phyloP scores from a whole-genome alignment of 2,113 vertebrate genomes.

The Danionella cerebrum region DNA sequence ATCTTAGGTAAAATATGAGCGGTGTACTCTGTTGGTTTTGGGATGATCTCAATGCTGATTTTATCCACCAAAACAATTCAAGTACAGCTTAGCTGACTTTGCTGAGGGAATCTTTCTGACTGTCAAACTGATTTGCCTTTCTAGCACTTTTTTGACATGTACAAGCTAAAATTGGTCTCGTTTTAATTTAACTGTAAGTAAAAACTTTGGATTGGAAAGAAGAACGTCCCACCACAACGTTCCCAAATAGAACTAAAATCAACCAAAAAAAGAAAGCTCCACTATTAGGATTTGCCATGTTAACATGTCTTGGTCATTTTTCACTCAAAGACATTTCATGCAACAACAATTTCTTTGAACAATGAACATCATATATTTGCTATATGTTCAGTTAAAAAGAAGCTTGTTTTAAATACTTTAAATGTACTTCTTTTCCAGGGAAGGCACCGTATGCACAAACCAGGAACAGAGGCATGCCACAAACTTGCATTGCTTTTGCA shows the following conservation, averaged over 20 bases:
- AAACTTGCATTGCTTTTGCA: conserved; percentile 86
- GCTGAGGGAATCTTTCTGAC: no score
- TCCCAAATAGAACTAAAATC: conserved; percentile 4
- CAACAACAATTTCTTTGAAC: conserved; percentile 58
- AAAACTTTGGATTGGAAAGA: conserved; percentile 12
- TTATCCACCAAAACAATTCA: neutral
- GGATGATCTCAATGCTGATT: neutral
- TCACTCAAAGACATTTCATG: conserved; percentile 65
- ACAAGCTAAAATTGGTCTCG: no score
- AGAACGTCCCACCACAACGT: neutral
- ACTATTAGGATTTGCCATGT: conserved; percentile 53
- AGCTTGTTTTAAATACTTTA: conserved; percentile 58
- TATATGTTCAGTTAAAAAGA: conserved; percentile 74
- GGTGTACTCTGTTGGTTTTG: neutral
- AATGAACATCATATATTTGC: conserved; percentile 61
- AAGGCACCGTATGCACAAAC: conserved; percentile 79
- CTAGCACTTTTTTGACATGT: no score
- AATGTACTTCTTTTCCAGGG: conserved; percentile 53
- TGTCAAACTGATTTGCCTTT: no score
- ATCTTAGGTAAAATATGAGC: no score
- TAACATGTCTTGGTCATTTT: conserved; percentile 44
- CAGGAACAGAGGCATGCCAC: conserved; percentile 82
- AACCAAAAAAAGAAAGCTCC: conserved; percentile 40
- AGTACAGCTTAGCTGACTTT: neutral
- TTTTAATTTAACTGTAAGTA: neutral